Percentiles rank a stretch among this genome's conserved stretches.
These are phyloP conservation scores for Leptobrachium ailaonicum DNA, from an alignment of 2,113 vertebrate genomes.

Conservation along the genomic window DNA sequence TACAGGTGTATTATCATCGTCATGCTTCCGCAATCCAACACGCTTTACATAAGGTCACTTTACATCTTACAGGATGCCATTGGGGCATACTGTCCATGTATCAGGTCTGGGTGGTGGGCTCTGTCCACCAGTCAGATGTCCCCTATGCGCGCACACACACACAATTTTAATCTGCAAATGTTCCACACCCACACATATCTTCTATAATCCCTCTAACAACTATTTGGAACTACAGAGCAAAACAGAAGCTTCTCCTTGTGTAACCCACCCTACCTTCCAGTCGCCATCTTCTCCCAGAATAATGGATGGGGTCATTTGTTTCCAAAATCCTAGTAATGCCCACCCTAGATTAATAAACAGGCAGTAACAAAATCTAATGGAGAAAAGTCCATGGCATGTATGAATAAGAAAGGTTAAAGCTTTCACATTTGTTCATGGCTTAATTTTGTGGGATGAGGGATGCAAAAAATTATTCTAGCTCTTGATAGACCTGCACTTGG, in stretches of 20 bases:
- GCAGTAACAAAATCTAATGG: constrained; percentile 19
- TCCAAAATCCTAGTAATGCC: background rate
- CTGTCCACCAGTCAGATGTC: background rate
- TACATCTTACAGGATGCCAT: constrained; percentile 7
- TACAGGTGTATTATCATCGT: constrained; percentile 17
- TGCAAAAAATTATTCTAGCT: background rate
- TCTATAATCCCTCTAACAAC: background rate
- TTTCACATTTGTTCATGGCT: background rate
- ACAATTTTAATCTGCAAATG: constrained; percentile 22
- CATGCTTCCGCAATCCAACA: constrained; percentile 15
- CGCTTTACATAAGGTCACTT: constrained; percentile 44
- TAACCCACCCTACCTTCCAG: background rate
- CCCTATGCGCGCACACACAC: constrained; percentile 1
- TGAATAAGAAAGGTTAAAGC: background rate
- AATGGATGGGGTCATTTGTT: background rate
- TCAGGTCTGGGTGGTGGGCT: constrained; percentile 14
- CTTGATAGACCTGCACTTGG: background rate
- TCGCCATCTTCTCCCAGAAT: background rate
- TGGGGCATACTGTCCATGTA: constrained; percentile 9
- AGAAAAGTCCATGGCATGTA: constrained; percentile 12
- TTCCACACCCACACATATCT: background rate
- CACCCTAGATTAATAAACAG: constrained; percentile 13
- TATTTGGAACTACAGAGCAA: constrained; percentile 59
- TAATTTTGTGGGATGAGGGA: no score
- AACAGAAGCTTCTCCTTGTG: background rate